Conservation (phyloP, 2,113 vertebrate species). For the Tetrax tetrax region DNA sequence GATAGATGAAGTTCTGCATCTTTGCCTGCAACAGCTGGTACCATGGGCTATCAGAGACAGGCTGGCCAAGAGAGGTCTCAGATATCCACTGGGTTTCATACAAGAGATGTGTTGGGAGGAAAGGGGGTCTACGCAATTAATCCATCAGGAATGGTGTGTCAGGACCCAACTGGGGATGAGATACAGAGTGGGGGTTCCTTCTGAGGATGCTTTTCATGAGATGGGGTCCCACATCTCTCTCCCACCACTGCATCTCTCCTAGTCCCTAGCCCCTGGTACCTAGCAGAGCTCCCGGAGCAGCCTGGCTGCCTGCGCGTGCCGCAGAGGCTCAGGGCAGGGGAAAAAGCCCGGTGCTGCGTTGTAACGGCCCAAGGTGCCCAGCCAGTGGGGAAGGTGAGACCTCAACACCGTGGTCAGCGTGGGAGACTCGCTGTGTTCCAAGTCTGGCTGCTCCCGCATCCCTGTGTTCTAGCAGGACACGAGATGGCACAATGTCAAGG, state of each 20-base stretch:
- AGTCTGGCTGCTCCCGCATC: not conserved
- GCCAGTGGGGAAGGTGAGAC: rapidly evolving
- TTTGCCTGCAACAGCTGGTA: not conserved
- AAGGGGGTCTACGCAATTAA: rapidly evolving
- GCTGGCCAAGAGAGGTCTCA: not conserved
- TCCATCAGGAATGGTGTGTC: rapidly evolving
- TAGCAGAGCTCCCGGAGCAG: not conserved
- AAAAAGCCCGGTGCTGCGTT: not conserved
- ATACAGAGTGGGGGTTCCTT: no score
- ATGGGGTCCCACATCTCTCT: not conserved
- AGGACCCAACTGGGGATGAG: not conserved
- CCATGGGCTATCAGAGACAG: rapidly evolving
- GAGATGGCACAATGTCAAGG: not conserved
- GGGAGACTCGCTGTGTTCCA: not conserved
- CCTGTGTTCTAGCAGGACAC: not conserved
- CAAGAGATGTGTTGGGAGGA: not conserved
- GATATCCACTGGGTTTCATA: not conserved
- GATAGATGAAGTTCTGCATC: not conserved
- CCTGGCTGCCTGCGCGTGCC: not conserved
- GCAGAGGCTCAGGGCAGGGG: not conserved
- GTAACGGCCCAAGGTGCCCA: not conserved
- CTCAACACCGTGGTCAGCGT: rapidly evolving
- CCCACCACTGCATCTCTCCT: not conserved
- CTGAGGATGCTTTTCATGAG: not conserved
- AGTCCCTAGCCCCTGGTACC: not conserved